Percentiles rank a stretch among this genome's conserved stretches.
Conservation (phyloP, 2,888 invertebrate genomes). For the Odontocolon sp. region DNA sequence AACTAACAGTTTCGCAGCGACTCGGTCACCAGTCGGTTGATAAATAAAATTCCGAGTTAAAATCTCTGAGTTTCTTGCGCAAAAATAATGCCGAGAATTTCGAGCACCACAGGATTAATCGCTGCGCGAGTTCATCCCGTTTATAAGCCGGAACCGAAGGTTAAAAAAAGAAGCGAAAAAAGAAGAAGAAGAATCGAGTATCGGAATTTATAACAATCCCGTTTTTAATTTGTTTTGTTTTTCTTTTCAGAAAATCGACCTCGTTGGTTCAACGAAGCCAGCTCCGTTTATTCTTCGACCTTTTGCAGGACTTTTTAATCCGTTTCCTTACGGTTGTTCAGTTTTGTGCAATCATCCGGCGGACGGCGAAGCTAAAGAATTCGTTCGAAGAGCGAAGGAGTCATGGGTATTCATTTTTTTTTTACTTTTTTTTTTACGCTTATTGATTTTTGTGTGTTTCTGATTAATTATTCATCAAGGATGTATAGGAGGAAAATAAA, state of each 20-base stretch:
- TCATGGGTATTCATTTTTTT: constrained; percentile 84
- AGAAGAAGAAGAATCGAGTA: too few species aligned
- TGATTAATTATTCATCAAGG: too few species aligned
- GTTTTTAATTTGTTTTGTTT: too few species aligned
- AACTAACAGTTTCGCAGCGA: neutral
- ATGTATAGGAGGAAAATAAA: too few species aligned
- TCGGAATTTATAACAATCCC: too few species aligned
- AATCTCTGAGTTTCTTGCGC: constrained; percentile 41
- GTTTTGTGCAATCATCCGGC: constrained; percentile 93
- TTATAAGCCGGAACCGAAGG: constrained; percentile 74
- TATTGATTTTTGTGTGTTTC: too few species aligned
- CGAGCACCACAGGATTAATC: constrained; percentile 77
- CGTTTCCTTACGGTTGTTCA: constrained; percentile 90
- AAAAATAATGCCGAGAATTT: constrained; percentile 74
- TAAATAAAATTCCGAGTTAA: neutral
- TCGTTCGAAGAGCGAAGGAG: constrained; percentile 87
- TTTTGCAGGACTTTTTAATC: constrained; percentile 91
- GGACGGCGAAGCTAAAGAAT: constrained; percentile 87
- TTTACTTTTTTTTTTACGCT: neutral
- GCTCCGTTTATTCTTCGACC: constrained; percentile 90
- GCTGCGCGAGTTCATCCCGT: constrained; percentile 75
- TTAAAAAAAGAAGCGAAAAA: too few species aligned
- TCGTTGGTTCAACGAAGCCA: constrained; percentile 81
- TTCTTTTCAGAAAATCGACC: constrained; percentile 72
- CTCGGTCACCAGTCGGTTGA: neutral